Conservation (phyloP, 2,888 invertebrate genomes). For the Rhimphoctona megacephalus region DNA sequence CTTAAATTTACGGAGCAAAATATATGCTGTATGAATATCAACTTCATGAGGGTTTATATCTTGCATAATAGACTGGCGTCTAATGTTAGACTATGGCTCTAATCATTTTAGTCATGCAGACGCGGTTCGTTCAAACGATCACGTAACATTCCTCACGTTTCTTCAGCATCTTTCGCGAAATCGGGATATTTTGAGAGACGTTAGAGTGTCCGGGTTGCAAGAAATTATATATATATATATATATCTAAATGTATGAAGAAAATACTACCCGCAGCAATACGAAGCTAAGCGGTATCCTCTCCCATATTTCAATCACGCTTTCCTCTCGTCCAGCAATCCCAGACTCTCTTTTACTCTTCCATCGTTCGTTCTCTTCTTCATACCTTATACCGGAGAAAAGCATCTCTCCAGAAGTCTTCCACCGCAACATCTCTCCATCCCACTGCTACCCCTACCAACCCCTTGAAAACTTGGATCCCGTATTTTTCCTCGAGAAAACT, state of each 20-base stretch:
- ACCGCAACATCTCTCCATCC: slow-evolving; percentile 35
- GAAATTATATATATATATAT: not conserved
- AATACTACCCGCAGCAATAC: slow-evolving; percentile 40
- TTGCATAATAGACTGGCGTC: not conserved
- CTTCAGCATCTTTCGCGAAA: not conserved
- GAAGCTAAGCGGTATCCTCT: slow-evolving; percentile 51
- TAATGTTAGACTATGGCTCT: not conserved
- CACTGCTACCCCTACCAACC: slow-evolving; percentile 27
- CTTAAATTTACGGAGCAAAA: slow-evolving; percentile 24
- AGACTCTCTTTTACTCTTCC: slow-evolving; percentile 30
- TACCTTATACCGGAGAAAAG: slow-evolving; percentile 37
- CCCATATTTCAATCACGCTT: slow-evolving; percentile 71
- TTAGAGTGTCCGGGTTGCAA: not conserved
- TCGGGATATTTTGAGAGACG: slow-evolving; percentile 5
- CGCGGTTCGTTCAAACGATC: slow-evolving; percentile 15
- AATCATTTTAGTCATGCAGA: not conserved
- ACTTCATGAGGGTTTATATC: not conserved
- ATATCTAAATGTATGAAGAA: not conserved
- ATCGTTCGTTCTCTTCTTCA: slow-evolving; percentile 32
- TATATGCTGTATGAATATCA: slow-evolving; percentile 13
- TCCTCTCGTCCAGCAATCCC: slow-evolving; percentile 54
- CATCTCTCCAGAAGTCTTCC: slow-evolving; percentile 17
- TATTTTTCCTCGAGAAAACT: slow-evolving; percentile 69
- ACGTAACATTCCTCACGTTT: slow-evolving; percentile 7
- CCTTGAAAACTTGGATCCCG: slow-evolving; percentile 70